Conservation (phyloP, 2,113 vertebrate genomes). For the Loxodonta africana region DNA sequence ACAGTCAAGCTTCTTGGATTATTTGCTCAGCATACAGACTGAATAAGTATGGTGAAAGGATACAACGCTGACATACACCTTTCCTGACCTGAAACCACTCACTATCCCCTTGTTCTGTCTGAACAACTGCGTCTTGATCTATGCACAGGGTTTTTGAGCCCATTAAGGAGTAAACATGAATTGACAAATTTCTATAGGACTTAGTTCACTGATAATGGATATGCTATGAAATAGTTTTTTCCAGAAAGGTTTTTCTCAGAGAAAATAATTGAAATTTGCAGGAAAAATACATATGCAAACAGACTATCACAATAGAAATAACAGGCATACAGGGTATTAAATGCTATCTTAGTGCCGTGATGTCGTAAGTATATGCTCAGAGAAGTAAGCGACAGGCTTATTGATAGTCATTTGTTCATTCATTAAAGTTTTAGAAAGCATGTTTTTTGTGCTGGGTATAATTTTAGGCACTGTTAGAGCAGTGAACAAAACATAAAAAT, state of each 20-base stretch:
- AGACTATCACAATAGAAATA: slow-evolving; percentile 7
- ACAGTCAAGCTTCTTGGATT: too few relatives aligned
- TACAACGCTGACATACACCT: too few relatives aligned
- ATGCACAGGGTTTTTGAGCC: too few relatives aligned
- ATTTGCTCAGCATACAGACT: too few relatives aligned
- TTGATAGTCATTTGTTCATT: background rate
- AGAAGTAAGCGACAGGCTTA: slow-evolving; percentile 20
- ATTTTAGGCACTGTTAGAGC: background rate
- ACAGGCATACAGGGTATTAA: slow-evolving; percentile 6
- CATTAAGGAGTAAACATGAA: slow-evolving; percentile 41
- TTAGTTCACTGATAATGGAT: slow-evolving; percentile 42
- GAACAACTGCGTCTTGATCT: too few relatives aligned
- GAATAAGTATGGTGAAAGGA: too few relatives aligned
- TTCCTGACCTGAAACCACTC: too few relatives aligned
- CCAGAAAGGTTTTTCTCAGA: slow-evolving; percentile 49
- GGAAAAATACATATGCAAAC: slow-evolving; percentile 40
- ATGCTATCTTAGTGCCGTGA: slow-evolving; percentile 2
- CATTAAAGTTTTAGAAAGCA: slow-evolving; percentile 56
- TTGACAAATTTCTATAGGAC: slow-evolving; percentile 59
- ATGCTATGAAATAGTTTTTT: slow-evolving; percentile 52
- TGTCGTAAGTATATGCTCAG: background rate
- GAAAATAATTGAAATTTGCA: slow-evolving; percentile 60
- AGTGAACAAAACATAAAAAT: slow-evolving; percentile 44
- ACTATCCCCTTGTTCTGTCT: too few relatives aligned
- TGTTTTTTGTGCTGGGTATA: background rate